Evolutionary conservation across 2,113 vertebrate species (phyloP).

Genomic region (Vulpes vulpes): DNA sequence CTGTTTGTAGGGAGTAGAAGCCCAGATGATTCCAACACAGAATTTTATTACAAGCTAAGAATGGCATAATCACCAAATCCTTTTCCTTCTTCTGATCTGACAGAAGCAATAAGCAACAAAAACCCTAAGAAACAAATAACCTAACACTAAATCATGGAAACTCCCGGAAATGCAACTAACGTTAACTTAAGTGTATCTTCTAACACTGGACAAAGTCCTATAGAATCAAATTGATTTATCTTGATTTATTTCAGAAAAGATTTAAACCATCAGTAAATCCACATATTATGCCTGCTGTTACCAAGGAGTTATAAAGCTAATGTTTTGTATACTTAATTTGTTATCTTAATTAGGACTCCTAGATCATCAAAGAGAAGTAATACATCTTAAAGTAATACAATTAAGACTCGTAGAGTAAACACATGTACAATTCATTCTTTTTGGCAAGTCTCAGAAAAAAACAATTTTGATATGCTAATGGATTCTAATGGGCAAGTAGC

Average conservation of each 20-base stretch:
- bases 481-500: constrained; percentile 61
- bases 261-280: constrained; percentile 15
- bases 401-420: constrained; percentile 54
- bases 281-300: constrained; percentile 28
- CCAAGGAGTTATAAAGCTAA: constrained; percentile 28
- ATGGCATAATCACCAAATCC: neutral
- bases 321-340: constrained; percentile 57
- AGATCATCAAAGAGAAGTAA: constrained; percentile 24
- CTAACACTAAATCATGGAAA: constrained; percentile 4
- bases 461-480: constrained; percentile 63
- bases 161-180: neutral
- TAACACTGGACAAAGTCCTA: neutral
- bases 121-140: constrained; percentile 29
- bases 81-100: neutral
- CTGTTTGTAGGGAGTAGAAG: neutral
- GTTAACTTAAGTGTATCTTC: neutral
- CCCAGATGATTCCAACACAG: constrained; percentile 27
- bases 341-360: constrained; percentile 57
- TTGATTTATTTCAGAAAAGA: constrained; percentile 52
- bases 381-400: constrained; percentile 48
- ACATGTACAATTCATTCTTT: constrained; percentile 34
- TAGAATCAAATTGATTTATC: constrained; percentile 23
- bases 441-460: constrained; percentile 61
- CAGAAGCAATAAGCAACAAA: neutral
- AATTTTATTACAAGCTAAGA: constrained; percentile 42